These are phyloP conservation scores for Ophion ellenae DNA, from an alignment of 2,888 invertebrate genomes.

Conservation along the genomic window DNA sequence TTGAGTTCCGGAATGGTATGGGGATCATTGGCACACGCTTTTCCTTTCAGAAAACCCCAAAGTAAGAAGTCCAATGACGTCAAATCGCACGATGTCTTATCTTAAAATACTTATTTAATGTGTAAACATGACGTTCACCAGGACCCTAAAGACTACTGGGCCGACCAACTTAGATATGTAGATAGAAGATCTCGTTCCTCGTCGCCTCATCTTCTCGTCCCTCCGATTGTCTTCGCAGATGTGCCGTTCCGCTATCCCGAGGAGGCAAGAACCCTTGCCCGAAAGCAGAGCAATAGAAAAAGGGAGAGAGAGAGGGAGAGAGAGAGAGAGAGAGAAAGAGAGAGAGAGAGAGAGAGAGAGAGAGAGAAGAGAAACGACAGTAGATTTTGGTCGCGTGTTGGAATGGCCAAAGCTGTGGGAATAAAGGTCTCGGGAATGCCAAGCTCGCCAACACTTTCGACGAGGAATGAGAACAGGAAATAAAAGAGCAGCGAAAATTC, in stretches of 20 bases:
- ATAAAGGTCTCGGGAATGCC: slow-evolving; percentile 51
- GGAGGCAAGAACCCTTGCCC: slow-evolving; percentile 4
- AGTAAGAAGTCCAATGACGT: too few species aligned
- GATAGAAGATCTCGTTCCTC: too few species aligned
- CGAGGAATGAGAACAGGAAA: slow-evolving; percentile 5
- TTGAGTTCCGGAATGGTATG: too few species aligned
- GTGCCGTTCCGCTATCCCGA: background rate
- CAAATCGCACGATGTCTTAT: too few species aligned
- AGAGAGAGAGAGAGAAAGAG: background rate
- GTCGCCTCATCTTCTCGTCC: background rate
- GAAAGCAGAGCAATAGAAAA: background rate
- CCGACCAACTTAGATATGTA: too few species aligned
- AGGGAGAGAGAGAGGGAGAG: background rate
- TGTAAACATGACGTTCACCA: too few species aligned
- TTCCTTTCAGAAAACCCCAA: too few species aligned
- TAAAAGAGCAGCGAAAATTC: background rate
- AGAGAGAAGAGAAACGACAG: background rate
- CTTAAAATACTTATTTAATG: too few species aligned
- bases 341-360: background rate
- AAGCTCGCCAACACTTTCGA: slow-evolving; percentile 35
- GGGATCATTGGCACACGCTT: too few species aligned
- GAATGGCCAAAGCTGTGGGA: slow-evolving; percentile 53
- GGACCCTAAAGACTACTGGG: too few species aligned
- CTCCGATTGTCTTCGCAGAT: slow-evolving; percentile 1
- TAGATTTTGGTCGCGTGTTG: slow-evolving; percentile 47